Evolutionary conservation across 1,140 invertebrate species (phyloP), one percentile per base, ranked within the genome.

Genomic region (Thalassaphorura encarpata): DNA sequence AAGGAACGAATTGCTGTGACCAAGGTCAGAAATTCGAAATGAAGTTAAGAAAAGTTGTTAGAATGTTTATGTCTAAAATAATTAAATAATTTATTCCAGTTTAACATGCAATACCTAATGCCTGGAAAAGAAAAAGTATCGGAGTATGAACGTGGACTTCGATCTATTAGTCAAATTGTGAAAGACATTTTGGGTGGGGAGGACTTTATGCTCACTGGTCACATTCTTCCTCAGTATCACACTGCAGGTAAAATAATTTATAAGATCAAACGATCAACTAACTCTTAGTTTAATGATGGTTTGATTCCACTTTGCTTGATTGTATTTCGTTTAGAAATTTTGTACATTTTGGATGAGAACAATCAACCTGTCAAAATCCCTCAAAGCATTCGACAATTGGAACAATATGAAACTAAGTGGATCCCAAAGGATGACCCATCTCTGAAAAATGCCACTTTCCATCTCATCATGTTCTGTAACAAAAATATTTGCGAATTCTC

Each of bases 221-320:
- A 77, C 61, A 52, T 80, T 40, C 66, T 82, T 60, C 80, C 80
- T 2, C 77, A 82, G 52, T 79, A 73, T 61, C 50, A 68, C 66
- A 63, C 71, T 67, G 47, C 64, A 71, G 54, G 67, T 51, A 5
- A 50, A 54, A 0, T n/a, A 36, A 11, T 58, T 67, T 15, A 56
- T 45, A 2, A 54, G 69, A 72, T 51, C 61, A 66, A 27, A 16
- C 18, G 39, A n/a, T 36, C 33, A 23, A 45, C 1, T 26, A 43
- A 18, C 21, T 59, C 43, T 43, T 43, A 31, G 16, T 21, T 2
- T 13, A 45, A 51, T n/a, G n/a, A n/a, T n/a, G n/a, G n/a, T n/a
- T n/a, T n/a, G n/a, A n/a, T n/a, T n/a, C n/a, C n/a, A n/a, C n/a
- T n/a, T 29, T 46, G 8, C 31, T 33, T 24, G 6, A 40, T 28